Base-by-base conservation (phyloP, 2,113 vertebrate species). In the Meles meles region DNA sequence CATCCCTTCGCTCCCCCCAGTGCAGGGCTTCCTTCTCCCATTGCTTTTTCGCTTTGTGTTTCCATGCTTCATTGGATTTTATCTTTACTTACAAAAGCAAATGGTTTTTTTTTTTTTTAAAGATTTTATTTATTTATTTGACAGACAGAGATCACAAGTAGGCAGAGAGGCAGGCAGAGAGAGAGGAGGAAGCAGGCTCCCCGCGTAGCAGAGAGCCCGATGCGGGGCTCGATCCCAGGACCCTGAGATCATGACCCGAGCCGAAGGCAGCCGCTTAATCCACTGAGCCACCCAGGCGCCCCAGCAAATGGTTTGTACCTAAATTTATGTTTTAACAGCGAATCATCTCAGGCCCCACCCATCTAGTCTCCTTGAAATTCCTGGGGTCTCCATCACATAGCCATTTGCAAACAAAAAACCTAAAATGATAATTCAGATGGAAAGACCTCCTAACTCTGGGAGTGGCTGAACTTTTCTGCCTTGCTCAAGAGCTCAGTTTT, bases 71-170 rank as follows among this genome's bases (percentile, higher is more conserved):
- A 15, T 34, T 82, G 15, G 49, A 84, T 59, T 80, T 79, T 49
- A 85, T 92, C 31, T 91, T 87, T 85, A 77, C 42, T 79, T 79
- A 77, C 44, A 77, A 63, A 87, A 97, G 71, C 20, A 77, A 91
- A 74, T n/a, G 71, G 55, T 44, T 90, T 42, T n/a, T n/a, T n/a
- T n/a, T n/a, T n/a, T n/a, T n/a, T n/a, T n/a, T n/a, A n/a, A n/a
- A n/a, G n/a, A n/a, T n/a, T n/a, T n/a, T n/a, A n/a, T n/a, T n/a
- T n/a, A n/a, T n/a, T n/a, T n/a, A n/a, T n/a, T n/a, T n/a, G n/a
- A n/a, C n/a, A n/a, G n/a, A n/a, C n/a, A n/a, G n/a, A n/a, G n/a
- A n/a, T n/a, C n/a, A n/a, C n/a, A n/a, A n/a, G n/a, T n/a, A n/a
- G n/a, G n/a, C n/a, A n/a, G n/a, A n/a, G n/a, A n/a, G n/a, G n/a